phyloP scores from a whole-genome alignment of 2,797 vertebrate genomes.

The Platalea minor region DNA sequence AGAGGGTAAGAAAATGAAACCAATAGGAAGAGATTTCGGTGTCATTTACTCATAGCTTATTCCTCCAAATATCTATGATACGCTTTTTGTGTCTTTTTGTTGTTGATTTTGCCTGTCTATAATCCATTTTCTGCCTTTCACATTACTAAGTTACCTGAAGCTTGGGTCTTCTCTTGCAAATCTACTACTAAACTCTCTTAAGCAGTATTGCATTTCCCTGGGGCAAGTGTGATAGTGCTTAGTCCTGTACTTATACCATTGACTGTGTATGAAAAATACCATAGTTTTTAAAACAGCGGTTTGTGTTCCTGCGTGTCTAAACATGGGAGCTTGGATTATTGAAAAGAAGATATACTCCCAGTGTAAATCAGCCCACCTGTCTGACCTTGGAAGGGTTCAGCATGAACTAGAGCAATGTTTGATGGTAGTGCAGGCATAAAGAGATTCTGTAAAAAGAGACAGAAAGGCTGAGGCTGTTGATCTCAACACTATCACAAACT shows the following conservation, averaged over 20 bases:
- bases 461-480: not conserved
- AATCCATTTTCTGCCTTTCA: not conserved
- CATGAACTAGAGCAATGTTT: not conserved
- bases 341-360: not conserved
- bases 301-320: not conserved
- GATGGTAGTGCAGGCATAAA: not conserved
- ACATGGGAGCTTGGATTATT: not conserved
- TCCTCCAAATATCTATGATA: not conserved
- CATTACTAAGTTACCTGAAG: not conserved
- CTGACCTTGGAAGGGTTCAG: not conserved
- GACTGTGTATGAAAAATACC: not conserved
- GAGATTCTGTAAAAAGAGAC: not conserved
- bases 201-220: not conserved
- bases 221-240: not conserved
- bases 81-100: not conserved
- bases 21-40: not conserved
- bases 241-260: not conserved
- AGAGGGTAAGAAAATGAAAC: constrained; percentile 78
- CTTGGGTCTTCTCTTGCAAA: not conserved
- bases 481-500: not conserved
- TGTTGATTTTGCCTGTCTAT: not conserved
- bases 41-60: not conserved
- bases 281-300: not conserved
- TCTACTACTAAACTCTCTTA: not conserved
- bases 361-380: not conserved